Evolutionary conservation across 2,888 invertebrate species (phyloP).

Genomic region (Latrodectus hesperus): DNA sequence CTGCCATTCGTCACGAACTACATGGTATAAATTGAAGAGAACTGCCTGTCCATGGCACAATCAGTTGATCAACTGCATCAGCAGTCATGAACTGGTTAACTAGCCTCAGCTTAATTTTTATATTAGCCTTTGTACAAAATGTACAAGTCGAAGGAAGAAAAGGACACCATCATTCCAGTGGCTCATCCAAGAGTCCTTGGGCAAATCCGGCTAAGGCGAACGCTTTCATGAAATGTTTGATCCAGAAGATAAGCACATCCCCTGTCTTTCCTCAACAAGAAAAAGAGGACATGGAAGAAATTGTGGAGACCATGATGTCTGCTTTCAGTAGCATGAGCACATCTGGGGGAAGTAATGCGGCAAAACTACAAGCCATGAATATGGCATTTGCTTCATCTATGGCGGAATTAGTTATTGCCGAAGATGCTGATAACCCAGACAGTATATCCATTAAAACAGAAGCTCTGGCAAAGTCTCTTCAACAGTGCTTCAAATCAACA

Average conservation of each 20-base stretch:
- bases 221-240: constrained; percentile 49
- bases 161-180: not conserved
- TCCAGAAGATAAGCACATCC: constrained; percentile 29
- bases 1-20: not conserved
- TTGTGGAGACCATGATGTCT: constrained; percentile 45
- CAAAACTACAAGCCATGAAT: constrained; percentile 43
- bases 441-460: constrained; percentile 24
- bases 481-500: constrained; percentile 31
- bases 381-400: constrained; percentile 53
- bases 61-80: constrained; percentile 16
- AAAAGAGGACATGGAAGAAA: constrained; percentile 46
- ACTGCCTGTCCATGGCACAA: not conserved
- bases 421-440: constrained; percentile 13
- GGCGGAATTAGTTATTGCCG: constrained; percentile 49
- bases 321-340: constrained; percentile 21
- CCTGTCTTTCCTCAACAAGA: constrained; percentile 40
- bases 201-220: constrained; percentile 30
- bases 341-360: not conserved
- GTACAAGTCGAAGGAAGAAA: constrained; percentile 11
- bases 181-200: constrained; percentile 35
- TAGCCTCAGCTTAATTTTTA: constrained; percentile 31
- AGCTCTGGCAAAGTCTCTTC: constrained; percentile 11
- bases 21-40: not conserved
- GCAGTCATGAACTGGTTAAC: constrained; percentile 51
- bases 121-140: constrained; percentile 20